These are phyloP conservation scores for Halichondria panicea DNA, from an alignment of 37 sponge, comb jelly and placozoan genomes.

Conservation along the genomic window DNA sequence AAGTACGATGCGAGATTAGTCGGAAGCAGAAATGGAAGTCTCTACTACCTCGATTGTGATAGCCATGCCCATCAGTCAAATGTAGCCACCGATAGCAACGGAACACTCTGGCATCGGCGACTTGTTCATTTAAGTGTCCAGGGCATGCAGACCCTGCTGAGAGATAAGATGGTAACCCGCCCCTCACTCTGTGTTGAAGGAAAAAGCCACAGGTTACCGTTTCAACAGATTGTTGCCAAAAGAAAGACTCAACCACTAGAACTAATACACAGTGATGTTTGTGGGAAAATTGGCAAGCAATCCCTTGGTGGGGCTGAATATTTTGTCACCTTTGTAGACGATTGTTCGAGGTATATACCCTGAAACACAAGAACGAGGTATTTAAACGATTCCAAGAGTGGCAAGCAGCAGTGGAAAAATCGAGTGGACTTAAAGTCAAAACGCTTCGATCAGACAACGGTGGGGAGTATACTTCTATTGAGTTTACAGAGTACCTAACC, in stretches of 20 bases:
- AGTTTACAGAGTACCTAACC: constrained; percentile 35
- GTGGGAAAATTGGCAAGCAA: constrained; percentile 42
- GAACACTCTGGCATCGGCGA: constrained; percentile 34
- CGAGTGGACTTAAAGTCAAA: neutral
- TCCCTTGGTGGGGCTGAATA: constrained; percentile 57
- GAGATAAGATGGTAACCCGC: constrained; percentile 26
- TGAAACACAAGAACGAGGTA: constrained; percentile 34
- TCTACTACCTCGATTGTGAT: constrained; percentile 42
- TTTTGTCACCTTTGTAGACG: constrained; percentile 54
- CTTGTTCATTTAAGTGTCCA: constrained; percentile 36
- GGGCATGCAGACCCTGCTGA: constrained; percentile 20
- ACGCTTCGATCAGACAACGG: constrained; percentile 18
- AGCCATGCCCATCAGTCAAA: neutral
- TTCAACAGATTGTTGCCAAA: constrained; percentile 6
- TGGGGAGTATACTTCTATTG: constrained; percentile 55
- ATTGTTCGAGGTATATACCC: constrained; percentile 35
- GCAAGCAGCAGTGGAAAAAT: constrained; percentile 32
- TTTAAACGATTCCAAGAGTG: constrained; percentile 37
- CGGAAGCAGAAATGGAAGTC: constrained; percentile 16
- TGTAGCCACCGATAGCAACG: neutral
- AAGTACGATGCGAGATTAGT: constrained; percentile 25
- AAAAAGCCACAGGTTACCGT: constrained; percentile 21
- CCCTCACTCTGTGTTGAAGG: constrained; percentile 39
- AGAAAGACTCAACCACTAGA: constrained; percentile 19
- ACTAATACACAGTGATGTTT: constrained; percentile 53